Conservation (phyloP, 1,140 invertebrate genomes). For the Lepidotrigona ventralis region DNA sequence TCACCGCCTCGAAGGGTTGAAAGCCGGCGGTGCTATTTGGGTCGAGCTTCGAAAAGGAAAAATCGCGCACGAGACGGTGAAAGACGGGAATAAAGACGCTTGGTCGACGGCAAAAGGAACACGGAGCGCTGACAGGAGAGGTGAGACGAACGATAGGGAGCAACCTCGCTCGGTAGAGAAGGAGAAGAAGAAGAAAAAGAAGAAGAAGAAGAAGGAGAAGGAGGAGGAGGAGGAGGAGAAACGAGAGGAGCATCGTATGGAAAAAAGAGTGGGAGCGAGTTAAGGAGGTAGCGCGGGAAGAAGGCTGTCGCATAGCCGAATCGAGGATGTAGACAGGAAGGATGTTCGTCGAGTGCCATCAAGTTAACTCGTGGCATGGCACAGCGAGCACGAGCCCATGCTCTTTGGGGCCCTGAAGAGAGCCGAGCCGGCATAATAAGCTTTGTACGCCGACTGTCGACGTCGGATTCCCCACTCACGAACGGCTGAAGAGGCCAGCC, state of each 20-base stretch:
- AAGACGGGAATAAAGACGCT: conserved; percentile 27
- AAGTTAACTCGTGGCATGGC: conserved; percentile 67
- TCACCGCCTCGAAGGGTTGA: not conserved
- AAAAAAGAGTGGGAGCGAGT: not conserved
- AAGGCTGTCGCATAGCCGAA: conserved; percentile 48
- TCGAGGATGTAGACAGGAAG: conserved; percentile 67
- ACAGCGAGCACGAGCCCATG: conserved; percentile 59
- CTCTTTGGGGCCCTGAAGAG: conserved; percentile 56
- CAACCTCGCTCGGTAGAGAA: not conserved
- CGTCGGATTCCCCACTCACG: conserved; percentile 54
- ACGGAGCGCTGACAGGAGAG: not conserved
- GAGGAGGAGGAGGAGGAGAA: not conserved
- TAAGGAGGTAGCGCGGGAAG: conserved; percentile 33
- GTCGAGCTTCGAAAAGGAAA: not conserved
- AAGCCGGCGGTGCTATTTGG: not conserved
- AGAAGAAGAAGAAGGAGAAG: not conserved
- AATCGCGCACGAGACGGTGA: not conserved
- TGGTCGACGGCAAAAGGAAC: conserved; percentile 11
- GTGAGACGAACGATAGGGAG: conserved; percentile 8
- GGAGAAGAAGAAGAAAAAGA: too few species aligned
- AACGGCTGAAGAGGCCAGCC: conserved; percentile 54
- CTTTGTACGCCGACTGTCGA: conserved; percentile 67
- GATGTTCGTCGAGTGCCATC: conserved; percentile 71
- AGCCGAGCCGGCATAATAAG: conserved; percentile 71
- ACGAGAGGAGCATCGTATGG: not conserved